Base-by-base conservation (phyloP, 64 coral and sea anemone genomes). In the Montipora capricornis region DNA sequence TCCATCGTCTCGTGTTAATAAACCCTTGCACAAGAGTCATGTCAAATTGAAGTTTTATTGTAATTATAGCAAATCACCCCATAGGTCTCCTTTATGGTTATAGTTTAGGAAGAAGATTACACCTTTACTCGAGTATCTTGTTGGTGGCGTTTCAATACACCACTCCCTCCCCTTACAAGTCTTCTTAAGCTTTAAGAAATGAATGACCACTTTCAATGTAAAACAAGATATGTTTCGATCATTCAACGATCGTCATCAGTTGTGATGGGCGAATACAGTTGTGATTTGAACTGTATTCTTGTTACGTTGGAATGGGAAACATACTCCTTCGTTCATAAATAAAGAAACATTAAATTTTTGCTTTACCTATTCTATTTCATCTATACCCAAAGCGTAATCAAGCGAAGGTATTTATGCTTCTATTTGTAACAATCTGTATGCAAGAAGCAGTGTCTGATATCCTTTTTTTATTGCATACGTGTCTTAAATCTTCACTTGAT, bases 101-200 rank as follows among this genome's bases (percentile, higher is more conserved):
- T 50, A 71, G 44, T 49, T 86, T n/a, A 70, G 47, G 17, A 37
- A 71, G 66, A 86, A 86, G 49, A 24, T 86, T 86, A 2, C 82
- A 71, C 82, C 82, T 86, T 47, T 44, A 46, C 66, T 10, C 82
- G 37, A 44, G 58, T 71, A 71, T 86, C 82, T 86, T 86, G 82
- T 86, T 86, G 49, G 82, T 86, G 4, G 20, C 62, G 49, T 86
- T 86, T 59, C 45, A 68, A 20, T 37, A 37, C n/a, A 71, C 6
- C 11, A 57, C 6, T 57, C 6, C n/a, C 49, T 68, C 62, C 17
- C 46, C 82, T 12, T 64, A 15, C 61, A 64, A 71, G 19, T 64
- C 45, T 37, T 37, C 37, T 37, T 37, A 37, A 37, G 37, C 37
- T 37, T 37, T 37, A 37, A 37, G 37, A 37, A 37, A 37, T 37